phyloP scores from a whole-genome alignment of 2,888 invertebrate genomes.

The Parapristionchus giblindavisi region DNA sequence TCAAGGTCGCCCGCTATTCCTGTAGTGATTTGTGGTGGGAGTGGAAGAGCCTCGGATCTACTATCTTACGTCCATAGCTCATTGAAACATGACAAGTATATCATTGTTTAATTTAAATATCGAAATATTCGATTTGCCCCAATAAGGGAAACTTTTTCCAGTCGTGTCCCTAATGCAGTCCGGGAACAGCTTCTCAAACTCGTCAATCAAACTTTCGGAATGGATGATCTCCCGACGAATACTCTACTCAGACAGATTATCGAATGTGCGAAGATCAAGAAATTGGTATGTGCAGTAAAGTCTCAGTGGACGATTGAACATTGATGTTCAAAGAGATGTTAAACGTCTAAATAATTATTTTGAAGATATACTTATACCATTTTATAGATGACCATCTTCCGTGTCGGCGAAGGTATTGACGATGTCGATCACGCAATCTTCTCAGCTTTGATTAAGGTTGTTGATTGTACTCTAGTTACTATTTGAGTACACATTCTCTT shows the following conservation, averaged over 20 bases:
- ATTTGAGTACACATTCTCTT: not conserved
- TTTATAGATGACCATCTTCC: slow-evolving; percentile 88
- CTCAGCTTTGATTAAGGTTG: slow-evolving; percentile 87
- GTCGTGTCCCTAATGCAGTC: slow-evolving; percentile 83
- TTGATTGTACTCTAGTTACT: not conserved
- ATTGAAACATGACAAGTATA: slow-evolving; percentile 61
- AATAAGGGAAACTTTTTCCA: slow-evolving; percentile 51
- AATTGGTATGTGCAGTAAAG: slow-evolving; percentile 86
- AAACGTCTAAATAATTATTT: too few relatives aligned
- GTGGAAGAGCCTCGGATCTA: slow-evolving; percentile 94
- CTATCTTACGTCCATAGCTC: slow-evolving; percentile 86
- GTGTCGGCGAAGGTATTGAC: slow-evolving; percentile 86
- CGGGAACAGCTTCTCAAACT: slow-evolving; percentile 88
- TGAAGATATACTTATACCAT: not conserved
- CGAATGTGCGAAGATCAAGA: slow-evolving; percentile 90
- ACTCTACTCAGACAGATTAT: slow-evolving; percentile 88
- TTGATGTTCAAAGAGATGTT: too few relatives aligned
- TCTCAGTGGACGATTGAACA: too few relatives aligned
- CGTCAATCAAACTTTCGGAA: slow-evolving; percentile 91
- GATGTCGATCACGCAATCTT: slow-evolving; percentile 95
- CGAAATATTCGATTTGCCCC: too few relatives aligned
- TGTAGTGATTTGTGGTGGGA: slow-evolving; percentile 77
- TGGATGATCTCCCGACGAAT: slow-evolving; percentile 85
- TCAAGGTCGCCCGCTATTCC: slow-evolving; percentile 77
- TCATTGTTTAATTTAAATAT: too few relatives aligned